Evolutionary conservation across 2,113 vertebrate species (phyloP).

Genomic region (Recurvirostra avosetta): DNA sequence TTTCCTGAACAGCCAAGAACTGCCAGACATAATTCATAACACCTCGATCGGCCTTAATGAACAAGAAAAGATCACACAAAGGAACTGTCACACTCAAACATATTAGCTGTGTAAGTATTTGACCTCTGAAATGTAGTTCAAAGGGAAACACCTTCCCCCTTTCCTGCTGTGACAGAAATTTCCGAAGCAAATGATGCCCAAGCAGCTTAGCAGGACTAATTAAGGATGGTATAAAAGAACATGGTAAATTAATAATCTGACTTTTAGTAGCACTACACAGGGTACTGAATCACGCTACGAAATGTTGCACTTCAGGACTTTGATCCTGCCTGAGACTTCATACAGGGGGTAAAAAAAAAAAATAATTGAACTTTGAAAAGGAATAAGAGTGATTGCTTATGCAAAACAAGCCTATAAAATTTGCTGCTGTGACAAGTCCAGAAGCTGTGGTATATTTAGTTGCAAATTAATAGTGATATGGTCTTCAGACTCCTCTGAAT

Average conservation of each 20-base stretch:
- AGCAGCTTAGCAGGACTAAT: not conserved
- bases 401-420: slow-evolving; percentile 35
- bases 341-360: not conserved
- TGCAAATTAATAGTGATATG: slow-evolving; percentile 6
- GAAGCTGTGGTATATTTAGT: slow-evolving; percentile 13
- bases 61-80: not conserved
- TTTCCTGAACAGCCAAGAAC: not conserved
- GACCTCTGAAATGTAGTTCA: not conserved
- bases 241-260: not conserved
- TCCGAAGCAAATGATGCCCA: not conserved
- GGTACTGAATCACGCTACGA: not conserved
- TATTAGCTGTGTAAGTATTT: not conserved
- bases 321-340: not conserved
- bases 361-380: not conserved
- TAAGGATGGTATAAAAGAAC: not conserved
- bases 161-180: not conserved
- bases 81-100: not conserved
- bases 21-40: not conserved
- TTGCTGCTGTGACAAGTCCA: slow-evolving; percentile 1
- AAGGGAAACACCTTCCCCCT: not conserved
- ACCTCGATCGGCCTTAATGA: not conserved
- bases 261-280: not conserved
- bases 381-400: not conserved
- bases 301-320: not conserved
- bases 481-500: slow-evolving; percentile 2